Conservation (phyloP, 1,140 invertebrate genomes). For the Microplitis mediator region DNA sequence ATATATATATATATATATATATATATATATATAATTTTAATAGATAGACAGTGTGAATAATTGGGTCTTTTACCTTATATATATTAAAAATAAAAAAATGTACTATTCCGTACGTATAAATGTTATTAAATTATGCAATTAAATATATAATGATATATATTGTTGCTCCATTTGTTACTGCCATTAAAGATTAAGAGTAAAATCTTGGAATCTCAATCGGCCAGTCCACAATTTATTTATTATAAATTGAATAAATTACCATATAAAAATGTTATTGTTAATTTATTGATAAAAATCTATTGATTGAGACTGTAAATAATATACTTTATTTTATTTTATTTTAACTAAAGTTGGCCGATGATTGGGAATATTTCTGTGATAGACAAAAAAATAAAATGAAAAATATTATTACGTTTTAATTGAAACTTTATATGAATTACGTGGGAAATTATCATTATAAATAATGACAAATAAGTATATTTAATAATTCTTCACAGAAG, state of each 20-base stretch:
- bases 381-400: slow-evolving; percentile 40
- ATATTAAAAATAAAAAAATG: not conserved
- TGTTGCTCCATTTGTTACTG: slow-evolving; percentile 52
- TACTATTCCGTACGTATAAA: slow-evolving; percentile 30
- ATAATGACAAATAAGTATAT: slow-evolving; percentile 25
- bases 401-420: slow-evolving; percentile 34
- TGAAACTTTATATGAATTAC: slow-evolving; percentile 28
- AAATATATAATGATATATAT: slow-evolving; percentile 40
- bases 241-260: slow-evolving; percentile 11
- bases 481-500: slow-evolving; percentile 23
- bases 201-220: slow-evolving; percentile 23
- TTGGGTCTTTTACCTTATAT: no score
- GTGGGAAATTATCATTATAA: slow-evolving; percentile 27
- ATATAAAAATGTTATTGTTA: slow-evolving; percentile 19
- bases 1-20: not conserved
- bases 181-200: slow-evolving; percentile 41
- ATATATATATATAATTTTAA: not conserved
- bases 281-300: slow-evolving; percentile 6
- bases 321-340: not conserved
- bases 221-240: slow-evolving; percentile 5
- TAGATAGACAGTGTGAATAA: no score
- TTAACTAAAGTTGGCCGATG: slow-evolving; percentile 10
- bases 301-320: not conserved
- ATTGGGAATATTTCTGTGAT: slow-evolving; percentile 52
- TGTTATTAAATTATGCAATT: slow-evolving; percentile 28